Evolutionary conservation across 2,113 vertebrate genomes (phyloP), one percentile per base, ranked within the genome.

Genomic region (Oncorhynchus gorbuscha): DNA sequence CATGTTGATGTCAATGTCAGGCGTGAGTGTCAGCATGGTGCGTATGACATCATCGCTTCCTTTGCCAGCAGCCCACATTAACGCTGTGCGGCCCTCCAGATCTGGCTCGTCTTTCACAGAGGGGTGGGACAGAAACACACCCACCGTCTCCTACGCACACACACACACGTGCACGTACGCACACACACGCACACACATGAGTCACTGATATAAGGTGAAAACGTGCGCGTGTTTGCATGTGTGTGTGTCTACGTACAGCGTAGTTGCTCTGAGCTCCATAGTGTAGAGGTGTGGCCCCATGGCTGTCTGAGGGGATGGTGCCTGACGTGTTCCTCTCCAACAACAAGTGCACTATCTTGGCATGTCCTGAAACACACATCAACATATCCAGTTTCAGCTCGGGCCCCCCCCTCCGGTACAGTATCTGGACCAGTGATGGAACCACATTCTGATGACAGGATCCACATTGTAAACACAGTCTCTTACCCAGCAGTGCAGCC

Each of bases 61-160:
- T 90, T 99, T 99, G 72, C 98, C 97, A 81, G 97, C 96, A 22
- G 97, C 97, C 98, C 98, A 99, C 97, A 99, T 98, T 87, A 99
- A 99, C 32, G 97, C 96, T 0, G 97, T 99, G 86, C 98, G 93
- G 78, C 98, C 97, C 89, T 99, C 97, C 26, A 99, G 93, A 85
- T 99, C 97, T 0, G 97, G 95, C 82, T 99, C 97, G 85, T 99
- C 98, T 89, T 95, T 97, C 80, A 99, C 96, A 32, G 97, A 97
- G 32, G 94, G 96, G 86, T 99, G 97, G 77, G 94, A 95, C 88
- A 99, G 91, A 90, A 99, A 97, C 78, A 97, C 94, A 69, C 95
- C 92, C 30, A 99, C 97, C 18, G 97, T 99, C 90, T 98, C 96
- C 96, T 99, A 82, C 65, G 92, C 89, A 75, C 88, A 88, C 87